Evolutionary conservation across 92 coral and sea anemone species (phyloP).

Genomic region (Chrysogorgia sp.): DNA sequence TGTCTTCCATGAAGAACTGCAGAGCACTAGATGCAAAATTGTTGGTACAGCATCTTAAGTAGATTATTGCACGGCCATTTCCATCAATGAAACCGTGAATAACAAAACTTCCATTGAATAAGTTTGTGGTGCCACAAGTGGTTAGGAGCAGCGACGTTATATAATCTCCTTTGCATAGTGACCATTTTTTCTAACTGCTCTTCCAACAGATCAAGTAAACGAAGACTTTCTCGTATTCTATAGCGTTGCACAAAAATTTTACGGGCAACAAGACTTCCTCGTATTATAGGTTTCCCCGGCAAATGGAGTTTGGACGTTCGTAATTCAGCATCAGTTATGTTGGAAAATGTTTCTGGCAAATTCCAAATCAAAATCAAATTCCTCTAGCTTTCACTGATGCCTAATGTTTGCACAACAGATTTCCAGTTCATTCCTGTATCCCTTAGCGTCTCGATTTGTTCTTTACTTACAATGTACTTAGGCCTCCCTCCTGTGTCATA

Average conservation of each 20-base stretch:
- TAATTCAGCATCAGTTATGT: slow-evolving; percentile 51
- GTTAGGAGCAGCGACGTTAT: slow-evolving; percentile 64
- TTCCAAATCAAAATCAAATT: slow-evolving; percentile 60
- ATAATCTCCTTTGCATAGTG: slow-evolving; percentile 60
- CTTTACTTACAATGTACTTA: slow-evolving; percentile 59
- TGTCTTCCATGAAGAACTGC: slow-evolving; percentile 51
- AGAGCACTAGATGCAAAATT: slow-evolving; percentile 58
- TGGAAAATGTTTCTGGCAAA: slow-evolving; percentile 50
- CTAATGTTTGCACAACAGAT: slow-evolving; percentile 57
- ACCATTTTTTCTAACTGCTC: slow-evolving; percentile 55
- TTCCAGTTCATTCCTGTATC: slow-evolving; percentile 71
- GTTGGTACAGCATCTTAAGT: slow-evolving; percentile 54
- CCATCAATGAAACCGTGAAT: too few relatives aligned
- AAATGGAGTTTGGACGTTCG: slow-evolving; percentile 56
- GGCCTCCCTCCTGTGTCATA: slow-evolving; percentile 56
- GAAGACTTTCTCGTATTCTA: slow-evolving; percentile 52
- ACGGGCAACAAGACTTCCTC: slow-evolving; percentile 60
- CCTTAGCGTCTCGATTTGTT: slow-evolving; percentile 59
- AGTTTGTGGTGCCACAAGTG: slow-evolving; percentile 68
- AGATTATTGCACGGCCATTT: slow-evolving; percentile 22
- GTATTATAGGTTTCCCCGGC: slow-evolving; percentile 62
- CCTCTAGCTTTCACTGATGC: slow-evolving; percentile 73
- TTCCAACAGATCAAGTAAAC: slow-evolving; percentile 56
- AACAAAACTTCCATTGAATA: too few relatives aligned
- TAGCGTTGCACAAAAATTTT: slow-evolving; percentile 63